Evolutionary conservation across 2,888 invertebrate genomes (phyloP).

Genomic region (Trichogramma dendrolimi): DNA sequence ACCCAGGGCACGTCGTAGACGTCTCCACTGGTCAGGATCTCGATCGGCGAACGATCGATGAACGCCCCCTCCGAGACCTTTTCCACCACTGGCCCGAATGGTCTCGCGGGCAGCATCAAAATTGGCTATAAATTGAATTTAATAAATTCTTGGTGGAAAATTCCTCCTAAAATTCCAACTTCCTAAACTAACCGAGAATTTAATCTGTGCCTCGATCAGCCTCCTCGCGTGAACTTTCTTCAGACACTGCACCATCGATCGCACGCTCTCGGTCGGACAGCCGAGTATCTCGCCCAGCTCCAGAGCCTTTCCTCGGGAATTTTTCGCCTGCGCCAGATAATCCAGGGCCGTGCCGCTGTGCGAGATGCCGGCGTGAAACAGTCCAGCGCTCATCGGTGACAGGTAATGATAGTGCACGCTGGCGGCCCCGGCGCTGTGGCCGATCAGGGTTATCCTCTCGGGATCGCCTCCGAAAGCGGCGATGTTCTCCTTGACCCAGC

Average conservation of each 20-base stretch:
- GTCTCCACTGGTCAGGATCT: slow-evolving; percentile 59
- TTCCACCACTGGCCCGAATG: slow-evolving; percentile 71
- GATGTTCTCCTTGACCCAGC: slow-evolving; percentile 68
- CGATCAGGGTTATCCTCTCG: slow-evolving; percentile 63
- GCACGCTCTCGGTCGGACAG: slow-evolving; percentile 58
- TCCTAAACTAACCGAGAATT: slow-evolving; percentile 56
- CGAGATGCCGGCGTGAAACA: slow-evolving; percentile 56
- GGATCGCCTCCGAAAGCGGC: slow-evolving; percentile 69
- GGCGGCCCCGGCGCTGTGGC: slow-evolving; percentile 71
- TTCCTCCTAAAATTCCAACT: not conserved
- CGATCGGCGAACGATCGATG: slow-evolving; percentile 63
- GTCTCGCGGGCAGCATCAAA: slow-evolving; percentile 56
- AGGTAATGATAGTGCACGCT: slow-evolving; percentile 71
- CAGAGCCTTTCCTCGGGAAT: slow-evolving; percentile 58
- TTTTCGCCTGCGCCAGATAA: slow-evolving; percentile 48
- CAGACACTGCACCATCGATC: slow-evolving; percentile 63
- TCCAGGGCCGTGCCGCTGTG: slow-evolving; percentile 67
- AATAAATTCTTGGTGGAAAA: not conserved
- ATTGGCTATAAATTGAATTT: slow-evolving; percentile 19
- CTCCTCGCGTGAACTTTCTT: slow-evolving; percentile 59
- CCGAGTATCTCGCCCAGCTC: slow-evolving; percentile 60
- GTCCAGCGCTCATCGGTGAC: slow-evolving; percentile 50
- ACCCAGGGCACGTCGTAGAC: slow-evolving; percentile 68
- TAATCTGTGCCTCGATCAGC: slow-evolving; percentile 58
- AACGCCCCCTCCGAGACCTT: slow-evolving; percentile 58